A percentile compares a stretch with the other conserved stretches of the same genome.
Evolutionary conservation across 2,888 invertebrate genomes (phyloP).

Genomic region (Anodontia alba): DNA sequence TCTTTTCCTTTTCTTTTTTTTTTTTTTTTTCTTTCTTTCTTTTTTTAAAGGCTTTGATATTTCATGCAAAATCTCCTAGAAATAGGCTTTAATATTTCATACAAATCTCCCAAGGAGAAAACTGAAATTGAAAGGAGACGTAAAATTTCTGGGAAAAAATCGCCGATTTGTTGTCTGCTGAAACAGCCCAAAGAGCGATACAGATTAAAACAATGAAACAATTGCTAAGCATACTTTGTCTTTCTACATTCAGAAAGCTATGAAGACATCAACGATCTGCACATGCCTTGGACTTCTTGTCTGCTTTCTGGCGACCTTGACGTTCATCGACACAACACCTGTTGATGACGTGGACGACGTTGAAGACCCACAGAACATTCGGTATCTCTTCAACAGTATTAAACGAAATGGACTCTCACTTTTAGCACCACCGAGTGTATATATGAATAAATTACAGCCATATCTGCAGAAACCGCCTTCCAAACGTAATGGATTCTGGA

Average conservation of each 20-base stretch:
- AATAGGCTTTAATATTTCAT: no score
- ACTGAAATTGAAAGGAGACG: no score
- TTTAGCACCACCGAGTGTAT: conserved; percentile 64
- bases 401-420: conserved; percentile 59
- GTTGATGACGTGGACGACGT: conserved; percentile 45
- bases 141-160: no score
- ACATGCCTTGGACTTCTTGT: conserved; percentile 36
- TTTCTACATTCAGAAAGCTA: conserved; percentile 13
- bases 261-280: conserved; percentile 48
- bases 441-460: conserved; percentile 61
- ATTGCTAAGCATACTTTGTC: no score
- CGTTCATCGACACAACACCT: conserved; percentile 46
- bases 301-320: conserved; percentile 53
- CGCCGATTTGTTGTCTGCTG: no score
- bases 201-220: no score
- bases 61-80: no score
- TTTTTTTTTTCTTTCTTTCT: no score
- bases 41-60: no score
- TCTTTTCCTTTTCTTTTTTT: no score
- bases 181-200: no score
- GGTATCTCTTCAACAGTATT: conserved; percentile 56
- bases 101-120: no score
- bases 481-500: conserved; percentile 76
- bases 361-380: conserved; percentile 48
- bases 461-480: conserved; percentile 49